Evolutionary conservation across 2,797 vertebrate genomes (phyloP), one percentile per base, ranked within the genome.

Genomic region (Poecilia gillii): DNA sequence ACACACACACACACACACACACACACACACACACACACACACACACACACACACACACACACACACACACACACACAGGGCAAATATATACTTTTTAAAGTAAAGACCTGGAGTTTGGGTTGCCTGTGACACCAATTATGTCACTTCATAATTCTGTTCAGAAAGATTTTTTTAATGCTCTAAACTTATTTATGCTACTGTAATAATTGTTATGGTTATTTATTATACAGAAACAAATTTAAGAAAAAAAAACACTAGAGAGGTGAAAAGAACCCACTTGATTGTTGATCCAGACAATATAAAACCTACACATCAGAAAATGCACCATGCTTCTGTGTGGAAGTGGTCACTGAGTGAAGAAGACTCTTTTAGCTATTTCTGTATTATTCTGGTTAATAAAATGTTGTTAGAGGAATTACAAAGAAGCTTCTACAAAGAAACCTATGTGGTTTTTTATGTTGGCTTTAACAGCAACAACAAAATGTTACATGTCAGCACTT

Each of bases 1-100:
- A n/a, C n/a, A n/a, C 85, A 79, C 66, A 76, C 53, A 64, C 72
- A 64, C 71, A 79, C 81, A 70, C 76, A 33, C 90, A 84, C 83
- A 83, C 75, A 73, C 75, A 5, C 4, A 0, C 6, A 68, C 75
- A 74, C 80, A 53, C 78, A 36, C 77, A 82, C 70, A 64, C 72
- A 81, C 39, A 6, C 5, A 39, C 39, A 39, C 39, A 39, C 39
- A 39, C 5, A 5, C 39, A 6, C 5, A 6, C 39, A 6, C 39
- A 3, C 39, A 3, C 36, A 39, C 36, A 3, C 72, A 77, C 39
- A 62, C 74, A 39, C 39, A 53, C 16, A 76, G 73, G 74, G 62
- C 20, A 76, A n/a, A 46, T 36, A 1, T 23, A 68, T 25, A 68
- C 64, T 12, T 68, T 23, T 55, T 36, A 41, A 45, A 41, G 39